Conservation (phyloP, 2,888 invertebrate genomes). For the Meiosimyza decipiens region DNA sequence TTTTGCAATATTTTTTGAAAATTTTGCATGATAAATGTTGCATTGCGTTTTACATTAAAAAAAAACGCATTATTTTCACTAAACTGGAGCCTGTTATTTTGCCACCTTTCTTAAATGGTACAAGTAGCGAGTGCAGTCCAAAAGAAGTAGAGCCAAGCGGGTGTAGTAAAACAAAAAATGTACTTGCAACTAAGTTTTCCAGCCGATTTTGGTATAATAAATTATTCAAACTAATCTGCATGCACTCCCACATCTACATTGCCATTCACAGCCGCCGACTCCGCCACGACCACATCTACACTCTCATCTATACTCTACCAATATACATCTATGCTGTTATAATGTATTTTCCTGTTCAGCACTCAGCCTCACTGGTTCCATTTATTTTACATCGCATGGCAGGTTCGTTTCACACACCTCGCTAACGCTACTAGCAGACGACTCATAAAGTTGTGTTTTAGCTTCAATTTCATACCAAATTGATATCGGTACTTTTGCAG, state of each 20-base stretch:
- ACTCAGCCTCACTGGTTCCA: conserved; percentile 43
- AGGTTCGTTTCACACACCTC: conserved; percentile 43
- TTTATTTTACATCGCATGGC: conserved; percentile 46
- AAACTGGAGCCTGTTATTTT: neutral
- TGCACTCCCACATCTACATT: neutral
- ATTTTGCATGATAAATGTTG: conserved; percentile 32
- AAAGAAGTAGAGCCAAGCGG: too few species aligned
- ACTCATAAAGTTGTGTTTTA: too few species aligned
- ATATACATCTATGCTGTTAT: conserved; percentile 4
- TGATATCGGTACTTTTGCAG: neutral
- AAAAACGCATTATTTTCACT: conserved; percentile 13
- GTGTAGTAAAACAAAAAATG: neutral
- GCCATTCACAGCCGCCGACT: neutral
- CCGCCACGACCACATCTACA: neutral
- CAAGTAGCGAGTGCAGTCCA: neutral
- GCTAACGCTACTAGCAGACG: too few species aligned
- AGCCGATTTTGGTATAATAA: conserved; percentile 30
- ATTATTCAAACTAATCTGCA: conserved; percentile 38
- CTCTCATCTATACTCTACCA: neutral
- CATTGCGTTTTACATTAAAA: conserved; percentile 16
- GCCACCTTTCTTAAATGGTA: neutral
- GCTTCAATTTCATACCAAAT: neutral
- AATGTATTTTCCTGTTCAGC: conserved; percentile 20
- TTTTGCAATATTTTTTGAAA: conserved; percentile 31
- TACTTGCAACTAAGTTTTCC: neutral